phyloP scores from a whole-genome alignment of 1,140 invertebrate species.

The Hycleus cichorii region DNA sequence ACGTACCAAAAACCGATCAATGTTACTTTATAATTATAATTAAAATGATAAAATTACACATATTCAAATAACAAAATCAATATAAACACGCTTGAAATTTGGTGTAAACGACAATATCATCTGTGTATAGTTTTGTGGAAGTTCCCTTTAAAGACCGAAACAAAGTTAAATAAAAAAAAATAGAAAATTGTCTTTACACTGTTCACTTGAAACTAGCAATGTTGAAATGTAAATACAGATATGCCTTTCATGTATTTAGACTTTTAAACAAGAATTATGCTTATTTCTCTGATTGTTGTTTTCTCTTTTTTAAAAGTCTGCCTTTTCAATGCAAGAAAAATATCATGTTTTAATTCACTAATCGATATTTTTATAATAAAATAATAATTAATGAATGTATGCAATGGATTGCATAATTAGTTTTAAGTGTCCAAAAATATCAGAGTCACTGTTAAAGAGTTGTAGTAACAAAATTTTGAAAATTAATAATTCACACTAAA shows the following conservation, averaged over 20 bases:
- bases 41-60: too few species aligned
- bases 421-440: background rate
- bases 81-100: slow-evolving; percentile 1
- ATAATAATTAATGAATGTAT: slow-evolving; percentile 13
- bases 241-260: slow-evolving; percentile 13
- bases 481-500: slow-evolving; percentile 7
- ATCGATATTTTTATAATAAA: slow-evolving; percentile 13
- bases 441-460: slow-evolving; percentile 6
- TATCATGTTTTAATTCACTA: slow-evolving; percentile 9
- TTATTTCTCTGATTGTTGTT: slow-evolving; percentile 2
- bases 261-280: slow-evolving; percentile 3
- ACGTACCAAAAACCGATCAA: too few species aligned
- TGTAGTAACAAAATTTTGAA: slow-evolving; percentile 3
- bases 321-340: slow-evolving; percentile 6
- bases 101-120: slow-evolving; percentile 4
- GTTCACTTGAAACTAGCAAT: slow-evolving; percentile 1
- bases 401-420: slow-evolving; percentile 9
- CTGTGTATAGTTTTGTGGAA: slow-evolving; percentile 5
- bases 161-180: slow-evolving; percentile 1
- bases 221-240: slow-evolving; percentile 11
- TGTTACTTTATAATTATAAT: too few species aligned
- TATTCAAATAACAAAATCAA: background rate
- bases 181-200: slow-evolving; percentile 9
- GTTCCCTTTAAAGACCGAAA: slow-evolving; percentile 1
- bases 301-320: background rate